A percentile compares a stretch with the other conserved stretches of the same genome.
phyloP scores from a whole-genome alignment of 2,888 invertebrate species.

The Caenorhabditis drosophilae region DNA sequence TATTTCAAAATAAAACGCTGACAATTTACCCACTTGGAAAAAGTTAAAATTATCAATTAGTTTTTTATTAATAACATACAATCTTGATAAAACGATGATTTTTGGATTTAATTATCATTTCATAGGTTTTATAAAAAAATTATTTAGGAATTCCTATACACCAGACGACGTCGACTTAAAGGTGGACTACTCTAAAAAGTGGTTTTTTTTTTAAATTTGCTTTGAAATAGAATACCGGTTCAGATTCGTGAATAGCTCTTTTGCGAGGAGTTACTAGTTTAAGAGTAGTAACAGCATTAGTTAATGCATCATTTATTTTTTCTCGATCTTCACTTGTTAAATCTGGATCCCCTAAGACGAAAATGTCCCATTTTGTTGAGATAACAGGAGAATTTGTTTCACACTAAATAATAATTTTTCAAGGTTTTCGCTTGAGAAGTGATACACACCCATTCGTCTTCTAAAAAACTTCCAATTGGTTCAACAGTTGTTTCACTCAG shows the following conservation, averaged over 20 bases:
- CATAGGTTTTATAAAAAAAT: too few species aligned
- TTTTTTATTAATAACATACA: too few species aligned
- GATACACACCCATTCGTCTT: slow-evolving; percentile 19
- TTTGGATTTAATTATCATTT: too few species aligned
- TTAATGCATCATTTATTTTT: slow-evolving; percentile 7
- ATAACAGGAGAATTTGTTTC: slow-evolving; percentile 12
- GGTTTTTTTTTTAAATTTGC: too few species aligned
- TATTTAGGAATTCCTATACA: too few species aligned
- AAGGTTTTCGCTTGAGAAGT: not conserved
- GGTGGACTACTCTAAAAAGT: too few species aligned
- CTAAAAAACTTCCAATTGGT: slow-evolving; percentile 15
- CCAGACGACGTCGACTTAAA: too few species aligned
- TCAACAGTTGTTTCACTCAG: not conserved
- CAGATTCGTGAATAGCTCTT: slow-evolving; percentile 2
- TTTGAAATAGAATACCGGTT: not conserved
- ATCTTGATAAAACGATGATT: too few species aligned
- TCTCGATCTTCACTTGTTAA: slow-evolving; percentile 1
- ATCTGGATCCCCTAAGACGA: slow-evolving; percentile 21
- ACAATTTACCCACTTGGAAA: too few species aligned
- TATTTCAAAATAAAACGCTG: too few species aligned
- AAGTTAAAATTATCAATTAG: too few species aligned
- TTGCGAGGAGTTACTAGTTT: slow-evolving; percentile 19
- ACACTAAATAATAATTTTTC: slow-evolving; percentile 5
- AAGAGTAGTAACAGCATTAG: slow-evolving; percentile 2
- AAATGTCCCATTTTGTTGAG: slow-evolving; percentile 30